Conservation (phyloP, 2,113 vertebrate species). For the Melozone crissalis region DNA sequence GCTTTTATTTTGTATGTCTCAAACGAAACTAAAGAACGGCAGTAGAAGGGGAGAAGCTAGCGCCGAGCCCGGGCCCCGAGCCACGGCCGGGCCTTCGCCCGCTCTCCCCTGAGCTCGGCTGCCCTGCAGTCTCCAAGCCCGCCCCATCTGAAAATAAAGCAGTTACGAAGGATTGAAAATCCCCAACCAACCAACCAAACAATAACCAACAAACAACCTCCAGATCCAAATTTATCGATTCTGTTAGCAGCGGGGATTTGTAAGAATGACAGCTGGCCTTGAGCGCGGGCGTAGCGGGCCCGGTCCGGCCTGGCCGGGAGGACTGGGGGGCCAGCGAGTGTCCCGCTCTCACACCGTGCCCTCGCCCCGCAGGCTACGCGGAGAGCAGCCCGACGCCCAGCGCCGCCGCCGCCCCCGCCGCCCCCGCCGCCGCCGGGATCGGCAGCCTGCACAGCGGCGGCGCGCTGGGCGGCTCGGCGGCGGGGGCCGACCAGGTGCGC, state of each 20-base stretch:
- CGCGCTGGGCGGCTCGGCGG: conserved; percentile 83
- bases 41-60: neutral
- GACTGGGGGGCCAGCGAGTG: neutral
- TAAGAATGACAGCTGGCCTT: conserved; percentile 68
- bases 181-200: neutral
- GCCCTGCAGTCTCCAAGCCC: neutral
- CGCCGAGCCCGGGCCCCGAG: neutral
- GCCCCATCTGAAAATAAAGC: conserved; percentile 8
- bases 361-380: conserved; percentile 78
- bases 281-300: conserved; percentile 4
- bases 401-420: conserved; percentile 66
- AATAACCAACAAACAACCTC: neutral
- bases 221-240: conserved; percentile 61
- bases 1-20: neutral
- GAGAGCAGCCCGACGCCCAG: conserved; percentile 86
- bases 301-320: neutral
- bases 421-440: conserved; percentile 78
- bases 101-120: neutral
- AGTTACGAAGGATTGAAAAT: conserved; percentile 32
- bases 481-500: conserved; percentile 92
- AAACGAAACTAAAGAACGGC: neutral
- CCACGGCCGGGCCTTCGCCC: neutral
- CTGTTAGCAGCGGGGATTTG: conserved; percentile 50
- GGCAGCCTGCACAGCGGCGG: conserved; percentile 82
- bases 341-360: neutral